Conservation (phyloP, 1,140 invertebrate species). For the Phocides pigmalion region DNA sequence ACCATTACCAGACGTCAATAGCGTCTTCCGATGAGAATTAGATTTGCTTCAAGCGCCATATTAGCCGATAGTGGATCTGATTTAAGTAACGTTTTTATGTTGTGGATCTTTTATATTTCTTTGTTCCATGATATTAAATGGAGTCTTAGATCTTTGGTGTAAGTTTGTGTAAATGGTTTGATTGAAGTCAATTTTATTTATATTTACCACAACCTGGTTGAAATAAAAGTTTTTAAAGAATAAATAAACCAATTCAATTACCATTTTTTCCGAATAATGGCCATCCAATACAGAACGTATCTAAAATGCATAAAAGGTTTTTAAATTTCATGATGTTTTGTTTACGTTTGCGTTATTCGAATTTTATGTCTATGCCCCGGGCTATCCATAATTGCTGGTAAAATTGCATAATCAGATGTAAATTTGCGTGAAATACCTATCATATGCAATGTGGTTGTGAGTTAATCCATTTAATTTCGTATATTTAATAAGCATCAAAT, state of each 20-base stretch:
- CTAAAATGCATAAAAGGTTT: conserved; percentile 10
- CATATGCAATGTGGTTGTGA: conserved; percentile 17
- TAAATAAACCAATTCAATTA: background rate
- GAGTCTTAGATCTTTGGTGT: too few relatives aligned
- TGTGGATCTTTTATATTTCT: background rate
- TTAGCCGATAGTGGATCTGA: conserved; percentile 2
- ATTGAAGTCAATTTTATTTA: too few relatives aligned
- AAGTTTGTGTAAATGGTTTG: too few relatives aligned
- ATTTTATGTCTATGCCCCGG: conserved; percentile 26
- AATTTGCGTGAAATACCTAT: conserved; percentile 33
- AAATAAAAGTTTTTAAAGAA: too few relatives aligned
- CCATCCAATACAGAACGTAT: background rate
- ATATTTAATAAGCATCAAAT: conserved; percentile 8
- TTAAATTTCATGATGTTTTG: conserved; percentile 14
- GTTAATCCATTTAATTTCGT: conserved; percentile 18
- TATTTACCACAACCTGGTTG: too few relatives aligned
- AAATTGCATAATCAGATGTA: conserved; percentile 30
- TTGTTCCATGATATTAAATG: too few relatives aligned
- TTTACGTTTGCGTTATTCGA: conserved; percentile 28
- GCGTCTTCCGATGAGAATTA: conserved; percentile 47
- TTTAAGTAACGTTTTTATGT: background rate
- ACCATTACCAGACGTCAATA: conserved; percentile 63
- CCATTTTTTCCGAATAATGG: background rate
- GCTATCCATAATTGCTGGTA: conserved; percentile 30
- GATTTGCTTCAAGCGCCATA: conserved; percentile 20